A percentile compares a stretch with the other conserved stretches of the same genome.
Conservation (phyloP, 1,140 invertebrate genomes). For the Caenorhabditis remanei region DNA sequence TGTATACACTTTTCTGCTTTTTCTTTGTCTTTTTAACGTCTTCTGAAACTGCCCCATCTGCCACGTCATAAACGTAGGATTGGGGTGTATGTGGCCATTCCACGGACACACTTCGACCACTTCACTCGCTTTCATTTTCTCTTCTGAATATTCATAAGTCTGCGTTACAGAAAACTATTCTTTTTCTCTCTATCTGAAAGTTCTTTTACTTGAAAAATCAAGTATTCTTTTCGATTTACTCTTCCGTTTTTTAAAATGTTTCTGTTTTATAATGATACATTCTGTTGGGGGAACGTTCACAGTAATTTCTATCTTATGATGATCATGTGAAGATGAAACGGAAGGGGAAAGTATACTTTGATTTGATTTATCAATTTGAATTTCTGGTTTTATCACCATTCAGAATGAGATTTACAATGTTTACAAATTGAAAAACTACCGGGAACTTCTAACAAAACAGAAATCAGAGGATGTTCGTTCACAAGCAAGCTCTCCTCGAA, state of each 20-base stretch:
- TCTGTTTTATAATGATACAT: too few species aligned
- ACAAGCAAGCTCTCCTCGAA: too few species aligned
- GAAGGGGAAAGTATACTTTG: neutral
- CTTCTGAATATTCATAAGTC: slow-evolving; percentile 8
- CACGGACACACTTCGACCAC: slow-evolving; percentile 27
- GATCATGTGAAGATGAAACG: slow-evolving; percentile 32
- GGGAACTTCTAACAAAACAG: too few species aligned
- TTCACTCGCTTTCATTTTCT: slow-evolving; percentile 42
- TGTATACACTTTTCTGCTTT: neutral
- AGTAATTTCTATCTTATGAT: neutral
- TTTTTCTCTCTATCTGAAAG: neutral
- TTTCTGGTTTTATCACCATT: neutral
- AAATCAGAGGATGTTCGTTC: too few species aligned
- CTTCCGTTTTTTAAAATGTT: too few species aligned
- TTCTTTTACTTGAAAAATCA: too few species aligned
- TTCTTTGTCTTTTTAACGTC: neutral
- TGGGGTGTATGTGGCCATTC: slow-evolving; percentile 4
- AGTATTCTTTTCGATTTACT: too few species aligned
- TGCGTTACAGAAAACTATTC: neutral
- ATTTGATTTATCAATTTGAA: slow-evolving; percentile 5
- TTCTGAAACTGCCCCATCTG: slow-evolving; percentile 3
- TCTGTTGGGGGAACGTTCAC: too few species aligned
- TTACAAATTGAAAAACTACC: too few species aligned
- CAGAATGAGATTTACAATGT: neutral
- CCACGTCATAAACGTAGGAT: slow-evolving; percentile 47